Percentiles rank a stretch among this genome's conserved stretches.
phyloP scores from a whole-genome alignment of 2,888 invertebrate species.

The Thyatira batis region DNA sequence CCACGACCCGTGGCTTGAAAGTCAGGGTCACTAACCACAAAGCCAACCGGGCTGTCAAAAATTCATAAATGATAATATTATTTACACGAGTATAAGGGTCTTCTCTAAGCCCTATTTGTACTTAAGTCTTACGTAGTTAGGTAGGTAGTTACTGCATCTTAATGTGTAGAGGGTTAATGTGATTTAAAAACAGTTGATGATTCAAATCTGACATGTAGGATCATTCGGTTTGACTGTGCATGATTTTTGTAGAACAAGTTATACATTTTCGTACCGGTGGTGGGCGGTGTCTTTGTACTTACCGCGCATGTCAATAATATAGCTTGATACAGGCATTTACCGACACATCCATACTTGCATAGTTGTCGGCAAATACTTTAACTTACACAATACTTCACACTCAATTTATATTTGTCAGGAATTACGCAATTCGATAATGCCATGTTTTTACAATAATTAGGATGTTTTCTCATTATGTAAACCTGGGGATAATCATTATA shows the following conservation, averaged over 20 bases:
- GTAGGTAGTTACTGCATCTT: no score
- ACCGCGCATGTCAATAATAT: constrained; percentile 3
- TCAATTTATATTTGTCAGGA: constrained; percentile 33
- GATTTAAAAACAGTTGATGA: no score
- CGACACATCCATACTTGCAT: constrained; percentile 44
- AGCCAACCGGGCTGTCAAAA: no score
- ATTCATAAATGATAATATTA: no score
- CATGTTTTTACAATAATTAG: constrained; percentile 5
- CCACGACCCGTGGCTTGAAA: no score
- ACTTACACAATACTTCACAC: constrained; percentile 43
- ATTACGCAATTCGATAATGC: constrained; percentile 31
- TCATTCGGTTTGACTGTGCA: no score
- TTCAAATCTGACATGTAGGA: no score
- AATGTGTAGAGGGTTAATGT: no score
- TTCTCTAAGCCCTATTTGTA: no score
- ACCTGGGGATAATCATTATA: not conserved
- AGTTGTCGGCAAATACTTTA: constrained; percentile 43
- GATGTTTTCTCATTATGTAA: not conserved
- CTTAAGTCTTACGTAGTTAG: no score
- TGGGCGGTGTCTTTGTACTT: constrained; percentile 14
- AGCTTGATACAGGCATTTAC: constrained; percentile 24
- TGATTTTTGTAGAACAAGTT: not conserved
- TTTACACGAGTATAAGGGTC: no score
- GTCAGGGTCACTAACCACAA: no score
- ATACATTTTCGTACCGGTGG: constrained; percentile 1